A percentile compares a stretch with the other conserved stretches of the same genome.
Evolutionary conservation across 2,113 vertebrate genomes (phyloP).

Genomic region (Nothocercus nigrocapillus): DNA sequence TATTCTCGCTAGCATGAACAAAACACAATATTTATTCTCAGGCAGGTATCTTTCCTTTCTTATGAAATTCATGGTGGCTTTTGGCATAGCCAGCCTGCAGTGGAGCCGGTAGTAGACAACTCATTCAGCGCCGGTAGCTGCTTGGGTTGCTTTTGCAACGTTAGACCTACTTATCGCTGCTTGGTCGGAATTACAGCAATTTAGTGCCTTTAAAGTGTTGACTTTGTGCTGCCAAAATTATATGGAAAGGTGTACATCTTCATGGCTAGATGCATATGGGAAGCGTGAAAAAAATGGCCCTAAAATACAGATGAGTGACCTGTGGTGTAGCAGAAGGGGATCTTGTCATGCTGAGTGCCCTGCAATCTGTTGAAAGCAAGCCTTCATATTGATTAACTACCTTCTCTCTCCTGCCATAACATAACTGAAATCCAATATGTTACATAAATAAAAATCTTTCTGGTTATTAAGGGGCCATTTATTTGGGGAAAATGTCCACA

Average conservation of each 20-base stretch:
- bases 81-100: background rate
- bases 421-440: constrained; percentile 70
- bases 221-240: background rate
- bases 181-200: background rate
- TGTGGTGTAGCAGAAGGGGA: constrained; percentile 56
- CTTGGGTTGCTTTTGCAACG: background rate
- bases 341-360: constrained; percentile 60
- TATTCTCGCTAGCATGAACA: background rate
- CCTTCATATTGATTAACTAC: constrained; percentile 73
- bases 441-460: constrained; percentile 67
- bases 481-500: constrained; percentile 36
- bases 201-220: background rate
- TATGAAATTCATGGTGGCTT: background rate
- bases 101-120: background rate
- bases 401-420: constrained; percentile 63
- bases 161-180: background rate
- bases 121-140: background rate
- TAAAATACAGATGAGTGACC: constrained; percentile 51
- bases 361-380: constrained; percentile 69
- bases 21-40: background rate
- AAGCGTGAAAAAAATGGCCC: constrained; percentile 31
- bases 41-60: background rate
- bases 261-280: constrained; percentile 17
- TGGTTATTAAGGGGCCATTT: constrained; percentile 63
- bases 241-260: constrained; percentile 38